Base-by-base conservation (phyloP, 2,888 invertebrate genomes). In the Melipona bicolor region DNA sequence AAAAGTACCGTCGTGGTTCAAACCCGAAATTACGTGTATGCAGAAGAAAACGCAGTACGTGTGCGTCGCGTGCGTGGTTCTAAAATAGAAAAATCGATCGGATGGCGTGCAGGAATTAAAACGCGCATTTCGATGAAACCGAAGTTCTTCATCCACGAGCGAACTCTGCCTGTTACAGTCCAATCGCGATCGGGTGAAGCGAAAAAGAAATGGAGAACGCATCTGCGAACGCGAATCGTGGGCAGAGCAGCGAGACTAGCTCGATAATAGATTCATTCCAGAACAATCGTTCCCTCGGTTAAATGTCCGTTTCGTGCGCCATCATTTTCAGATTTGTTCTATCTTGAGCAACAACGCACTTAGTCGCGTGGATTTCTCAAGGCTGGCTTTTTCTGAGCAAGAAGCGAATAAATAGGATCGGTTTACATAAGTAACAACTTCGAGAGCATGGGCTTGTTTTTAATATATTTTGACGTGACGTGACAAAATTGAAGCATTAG, bases 261-360 rank as follows among this genome's bases (percentile, higher is more conserved):
- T 59, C 50, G 82, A 82, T 83, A 83, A 84, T 83, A 61, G 83
- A 75, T 62, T 81, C 82, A 50, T 77, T 75, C 79, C 50, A 71
- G 83, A 71, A 71, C 64, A 59, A 54, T 79, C 79, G 84, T 65
- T 79, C 79, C 19, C 71, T 75, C 50, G 61, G 59, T 72, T 71
- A 68, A 59, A 70, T 67, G 43, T 54, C 43, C 56, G 71, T 81
- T 81, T 81, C 59, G 24, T 15, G 36, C 64, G n/a, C 68, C 43
- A 59, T 43, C 43, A 69, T 52, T 82, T 75, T 56, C 59, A 75
- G 75, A 61, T 81, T 81, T 43, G 21, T 19, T 59, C 49, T 19
- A 27, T 61, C 61, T 56, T 32, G 27, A 68, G 24, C 19, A 19
- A 24, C 1, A 36, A 64, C 36, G 64, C 2, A 21, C 19, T 19